Evolutionary conservation across 2,888 invertebrate genomes (phyloP).

Genomic region (Julus scanicus): DNA sequence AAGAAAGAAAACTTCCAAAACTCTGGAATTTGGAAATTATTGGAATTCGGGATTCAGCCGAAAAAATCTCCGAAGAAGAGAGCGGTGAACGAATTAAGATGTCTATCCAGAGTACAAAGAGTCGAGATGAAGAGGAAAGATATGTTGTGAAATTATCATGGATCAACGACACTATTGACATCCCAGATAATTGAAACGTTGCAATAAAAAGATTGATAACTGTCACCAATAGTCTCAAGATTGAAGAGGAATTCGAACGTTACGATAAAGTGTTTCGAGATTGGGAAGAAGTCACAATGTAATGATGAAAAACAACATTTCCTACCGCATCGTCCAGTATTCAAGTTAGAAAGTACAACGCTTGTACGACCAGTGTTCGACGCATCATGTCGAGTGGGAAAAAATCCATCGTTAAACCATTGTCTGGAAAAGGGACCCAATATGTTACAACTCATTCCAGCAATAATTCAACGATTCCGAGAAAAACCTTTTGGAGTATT

Average conservation of each 20-base stretch:
- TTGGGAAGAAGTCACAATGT: not conserved
- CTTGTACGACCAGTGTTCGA: conserved; percentile 14
- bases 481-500: not conserved
- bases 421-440: conserved; percentile 21
- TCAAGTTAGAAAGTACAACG: not conserved
- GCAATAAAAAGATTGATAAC: not conserved
- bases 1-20: not conserved
- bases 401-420: not conserved
- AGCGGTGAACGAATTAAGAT: not conserved
- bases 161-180: not conserved
- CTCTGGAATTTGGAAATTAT: not conserved
- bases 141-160: not conserved
- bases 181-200: not conserved
- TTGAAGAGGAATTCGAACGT: not conserved
- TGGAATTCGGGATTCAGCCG: not conserved
- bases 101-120: not conserved
- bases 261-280: not conserved
- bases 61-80: not conserved
- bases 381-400: not conserved
- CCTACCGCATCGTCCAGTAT: not conserved
- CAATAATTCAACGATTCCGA: not conserved
- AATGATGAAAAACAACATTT: not conserved
- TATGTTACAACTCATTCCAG: not conserved
- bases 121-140: not conserved
- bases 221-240: not conserved